A percentile compares a stretch with the other conserved stretches of the same genome.
Conservation (phyloP, 2,113 vertebrate genomes). For the Stegastes partitus region DNA sequence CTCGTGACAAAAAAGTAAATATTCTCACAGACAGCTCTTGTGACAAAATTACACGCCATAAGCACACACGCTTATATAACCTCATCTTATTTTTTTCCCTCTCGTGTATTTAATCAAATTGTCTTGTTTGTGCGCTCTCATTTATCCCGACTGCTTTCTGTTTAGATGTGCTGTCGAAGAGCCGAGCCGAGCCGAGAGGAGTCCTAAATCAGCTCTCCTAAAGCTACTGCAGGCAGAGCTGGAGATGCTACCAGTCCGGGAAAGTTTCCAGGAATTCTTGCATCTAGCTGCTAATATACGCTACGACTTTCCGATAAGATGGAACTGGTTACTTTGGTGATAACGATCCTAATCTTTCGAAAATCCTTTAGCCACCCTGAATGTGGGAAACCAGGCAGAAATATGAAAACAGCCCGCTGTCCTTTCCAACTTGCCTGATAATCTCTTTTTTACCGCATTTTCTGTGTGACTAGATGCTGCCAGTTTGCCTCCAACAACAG, state of each 20-base stretch:
- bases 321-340: not conserved
- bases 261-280: conserved; percentile 36
- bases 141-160: conserved; percentile 24
- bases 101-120: conserved; percentile 25
- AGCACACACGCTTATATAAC: conserved; percentile 14
- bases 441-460: conserved; percentile 19
- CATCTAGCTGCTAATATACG: conserved; percentile 16
- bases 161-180: not conserved
- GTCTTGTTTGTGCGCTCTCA: conserved; percentile 20
- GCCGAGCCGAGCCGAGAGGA: conserved; percentile 1
- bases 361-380: conserved; percentile 28
- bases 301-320: conserved; percentile 26
- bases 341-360: conserved; percentile 36
- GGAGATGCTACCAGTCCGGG: conserved; percentile 28
- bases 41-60: not conserved
- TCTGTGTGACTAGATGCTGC: conserved; percentile 7
- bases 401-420: not conserved
- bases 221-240: conserved; percentile 20
- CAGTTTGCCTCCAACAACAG: not conserved
- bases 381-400: not conserved
- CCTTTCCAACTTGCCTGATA: not conserved
- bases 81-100: conserved; percentile 12
- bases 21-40: not conserved
- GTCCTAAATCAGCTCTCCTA: conserved; percentile 16
- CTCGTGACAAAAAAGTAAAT: not conserved